Evolutionary conservation across 2,888 invertebrate genomes (phyloP).

Genomic region (Xanthia icteritia): DNA sequence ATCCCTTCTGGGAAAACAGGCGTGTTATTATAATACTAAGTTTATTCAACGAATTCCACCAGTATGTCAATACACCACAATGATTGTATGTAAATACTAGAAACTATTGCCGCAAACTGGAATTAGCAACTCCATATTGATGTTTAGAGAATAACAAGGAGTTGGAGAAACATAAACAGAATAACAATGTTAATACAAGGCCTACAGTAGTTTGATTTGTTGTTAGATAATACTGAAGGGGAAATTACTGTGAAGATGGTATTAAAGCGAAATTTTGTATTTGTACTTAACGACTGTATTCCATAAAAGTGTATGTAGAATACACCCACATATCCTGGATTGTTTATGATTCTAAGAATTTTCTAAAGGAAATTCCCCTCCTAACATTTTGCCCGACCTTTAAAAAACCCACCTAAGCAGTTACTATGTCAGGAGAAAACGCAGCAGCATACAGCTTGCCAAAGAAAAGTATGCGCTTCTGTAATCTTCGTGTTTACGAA

Average conservation of each 20-base stretch:
- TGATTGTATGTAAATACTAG: conserved; percentile 39
- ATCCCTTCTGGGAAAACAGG: neutral
- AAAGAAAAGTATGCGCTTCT: neutral
- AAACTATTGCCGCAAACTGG: conserved; percentile 41
- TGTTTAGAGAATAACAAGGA: conserved; percentile 49
- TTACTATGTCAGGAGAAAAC: neutral
- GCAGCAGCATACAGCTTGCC: neutral
- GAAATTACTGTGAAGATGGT: neutral
- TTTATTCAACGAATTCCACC: conserved; percentile 2
- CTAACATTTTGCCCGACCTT: neutral
- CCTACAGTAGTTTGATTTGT: conserved; percentile 50
- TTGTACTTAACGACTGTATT: too few species aligned
- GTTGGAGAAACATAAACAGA: conserved; percentile 41
- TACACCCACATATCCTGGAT: neutral
- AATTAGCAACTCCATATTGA: conserved; percentile 53
- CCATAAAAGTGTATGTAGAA: neutral
- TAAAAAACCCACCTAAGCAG: neutral
- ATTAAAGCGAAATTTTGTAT: conserved; percentile 5
- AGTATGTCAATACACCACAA: conserved; percentile 30
- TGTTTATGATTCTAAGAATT: neutral
- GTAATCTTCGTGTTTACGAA: neutral
- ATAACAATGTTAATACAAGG: conserved; percentile 52
- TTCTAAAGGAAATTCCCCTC: neutral
- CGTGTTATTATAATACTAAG: neutral
- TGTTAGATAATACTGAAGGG: conserved; percentile 28